Conservation (phyloP, 2,888 invertebrate species). For the Arrhopalites spinosus region DNA sequence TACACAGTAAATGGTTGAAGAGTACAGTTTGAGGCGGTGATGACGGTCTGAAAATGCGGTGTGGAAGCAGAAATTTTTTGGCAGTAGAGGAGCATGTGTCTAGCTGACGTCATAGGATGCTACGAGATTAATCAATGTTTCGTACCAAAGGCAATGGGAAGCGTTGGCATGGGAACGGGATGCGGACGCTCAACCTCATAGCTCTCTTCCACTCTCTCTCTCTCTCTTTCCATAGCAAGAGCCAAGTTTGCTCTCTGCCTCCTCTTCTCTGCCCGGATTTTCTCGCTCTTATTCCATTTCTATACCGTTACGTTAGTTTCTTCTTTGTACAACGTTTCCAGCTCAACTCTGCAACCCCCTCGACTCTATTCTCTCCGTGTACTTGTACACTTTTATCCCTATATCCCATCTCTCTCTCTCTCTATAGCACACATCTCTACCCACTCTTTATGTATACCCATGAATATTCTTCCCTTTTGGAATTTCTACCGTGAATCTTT, state of each 20-base stretch:
- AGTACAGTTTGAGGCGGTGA: constrained; percentile 24
- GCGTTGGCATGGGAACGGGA: constrained; percentile 39
- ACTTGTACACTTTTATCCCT: background rate
- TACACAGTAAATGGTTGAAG: background rate
- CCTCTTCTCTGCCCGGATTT: constrained; percentile 1
- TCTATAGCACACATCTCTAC: background rate
- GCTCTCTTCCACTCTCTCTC: background rate
- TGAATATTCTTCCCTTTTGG: constrained; percentile 2
- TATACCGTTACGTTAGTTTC: no score
- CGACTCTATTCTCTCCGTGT: background rate
- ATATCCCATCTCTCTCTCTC: no score
- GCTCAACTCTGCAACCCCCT: background rate
- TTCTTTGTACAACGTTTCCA: no score
- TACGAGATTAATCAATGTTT: constrained; percentile 53
- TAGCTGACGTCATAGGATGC: constrained; percentile 52
- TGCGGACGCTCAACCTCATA: constrained; percentile 28
- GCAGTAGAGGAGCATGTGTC: constrained; percentile 47
- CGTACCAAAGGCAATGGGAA: constrained; percentile 38
- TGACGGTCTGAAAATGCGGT: constrained; percentile 23
- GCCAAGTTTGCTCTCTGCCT: no score
- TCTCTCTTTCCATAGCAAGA: no score
- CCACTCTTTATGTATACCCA: constrained; percentile 6
- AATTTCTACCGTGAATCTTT: background rate
- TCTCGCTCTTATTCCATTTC: no score
- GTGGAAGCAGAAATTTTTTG: constrained; percentile 22